Conservation (phyloP, 2,797 vertebrate species). For the Clangula hyemalis region DNA sequence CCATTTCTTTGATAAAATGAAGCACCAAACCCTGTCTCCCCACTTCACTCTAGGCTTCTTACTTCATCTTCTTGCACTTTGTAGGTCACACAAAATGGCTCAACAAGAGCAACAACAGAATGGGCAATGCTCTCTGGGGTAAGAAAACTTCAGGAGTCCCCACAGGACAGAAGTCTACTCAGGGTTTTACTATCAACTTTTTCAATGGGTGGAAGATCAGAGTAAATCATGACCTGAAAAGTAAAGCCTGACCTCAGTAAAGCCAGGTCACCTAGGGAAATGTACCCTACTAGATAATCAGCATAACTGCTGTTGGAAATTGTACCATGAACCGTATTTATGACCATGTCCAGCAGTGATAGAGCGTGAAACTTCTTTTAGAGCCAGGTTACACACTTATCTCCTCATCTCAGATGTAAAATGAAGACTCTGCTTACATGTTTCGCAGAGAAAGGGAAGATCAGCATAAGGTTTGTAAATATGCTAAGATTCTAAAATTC, state of each 20-base stretch:
- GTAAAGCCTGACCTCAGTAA: not conserved
- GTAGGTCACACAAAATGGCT: not conserved
- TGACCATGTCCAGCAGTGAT: not conserved
- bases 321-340: not conserved
- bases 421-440: not conserved
- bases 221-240: not conserved
- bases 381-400: not conserved
- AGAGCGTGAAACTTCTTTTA: not conserved
- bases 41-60: not conserved
- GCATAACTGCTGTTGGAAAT: not conserved
- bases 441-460: not conserved
- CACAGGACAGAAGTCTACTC: not conserved
- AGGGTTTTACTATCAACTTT: not conserved
- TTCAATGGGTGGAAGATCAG: not conserved
- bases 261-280: not conserved
- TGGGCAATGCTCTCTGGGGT: not conserved
- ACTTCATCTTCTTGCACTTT: not conserved
- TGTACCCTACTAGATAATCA: not conserved
- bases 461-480: not conserved
- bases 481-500: not conserved
- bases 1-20: not conserved
- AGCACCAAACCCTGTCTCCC: not conserved
- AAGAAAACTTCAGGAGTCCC: not conserved
- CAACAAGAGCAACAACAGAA: not conserved
- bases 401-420: not conserved